Evolutionary conservation across 2,113 vertebrate species (phyloP).

Genomic region (Ascaphus truei): DNA sequence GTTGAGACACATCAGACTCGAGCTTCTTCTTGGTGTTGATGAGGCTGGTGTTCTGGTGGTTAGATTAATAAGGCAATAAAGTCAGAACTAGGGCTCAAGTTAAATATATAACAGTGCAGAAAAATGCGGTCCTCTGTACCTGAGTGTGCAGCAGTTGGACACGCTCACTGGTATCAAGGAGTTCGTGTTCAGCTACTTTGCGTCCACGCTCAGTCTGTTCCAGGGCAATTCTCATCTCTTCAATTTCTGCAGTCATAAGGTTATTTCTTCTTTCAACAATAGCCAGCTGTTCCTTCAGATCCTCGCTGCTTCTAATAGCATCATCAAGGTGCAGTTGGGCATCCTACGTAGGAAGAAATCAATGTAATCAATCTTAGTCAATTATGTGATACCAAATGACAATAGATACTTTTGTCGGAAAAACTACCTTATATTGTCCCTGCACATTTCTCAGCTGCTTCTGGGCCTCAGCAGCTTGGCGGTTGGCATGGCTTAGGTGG

Average conservation of each 20-base stretch:
- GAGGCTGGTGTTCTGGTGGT: conserved; percentile 57
- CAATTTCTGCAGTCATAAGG: conserved; percentile 69
- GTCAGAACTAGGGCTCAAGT: not conserved
- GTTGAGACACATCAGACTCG: conserved; percentile 56
- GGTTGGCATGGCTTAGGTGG: conserved; percentile 69
- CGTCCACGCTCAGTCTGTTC: conserved; percentile 74
- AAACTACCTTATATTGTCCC: conserved; percentile 65
- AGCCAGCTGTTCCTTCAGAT: conserved; percentile 71
- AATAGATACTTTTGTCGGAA: too few relatives aligned
- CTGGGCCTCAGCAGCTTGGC: conserved; percentile 61
- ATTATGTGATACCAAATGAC: too few relatives aligned
- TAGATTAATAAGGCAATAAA: not conserved
- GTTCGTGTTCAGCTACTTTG: conserved; percentile 80
- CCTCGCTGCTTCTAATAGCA: conserved; percentile 63
- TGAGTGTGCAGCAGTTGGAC: conserved; percentile 75
- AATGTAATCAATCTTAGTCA: too few relatives aligned
- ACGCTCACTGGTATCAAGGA: conserved; percentile 73
- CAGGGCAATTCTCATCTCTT: conserved; percentile 70
- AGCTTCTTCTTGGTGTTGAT: conserved; percentile 66
- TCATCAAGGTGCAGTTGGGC: conserved; percentile 77
- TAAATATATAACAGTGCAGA: not conserved
- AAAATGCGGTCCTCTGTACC: conserved; percentile 36
- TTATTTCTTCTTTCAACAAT: conserved; percentile 65
- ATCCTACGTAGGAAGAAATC: conserved; percentile 56
- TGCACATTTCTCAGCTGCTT: conserved; percentile 67